Base-by-base conservation (phyloP, 2,797 vertebrate genomes). In the Lagocephalus sceleratus region DNA sequence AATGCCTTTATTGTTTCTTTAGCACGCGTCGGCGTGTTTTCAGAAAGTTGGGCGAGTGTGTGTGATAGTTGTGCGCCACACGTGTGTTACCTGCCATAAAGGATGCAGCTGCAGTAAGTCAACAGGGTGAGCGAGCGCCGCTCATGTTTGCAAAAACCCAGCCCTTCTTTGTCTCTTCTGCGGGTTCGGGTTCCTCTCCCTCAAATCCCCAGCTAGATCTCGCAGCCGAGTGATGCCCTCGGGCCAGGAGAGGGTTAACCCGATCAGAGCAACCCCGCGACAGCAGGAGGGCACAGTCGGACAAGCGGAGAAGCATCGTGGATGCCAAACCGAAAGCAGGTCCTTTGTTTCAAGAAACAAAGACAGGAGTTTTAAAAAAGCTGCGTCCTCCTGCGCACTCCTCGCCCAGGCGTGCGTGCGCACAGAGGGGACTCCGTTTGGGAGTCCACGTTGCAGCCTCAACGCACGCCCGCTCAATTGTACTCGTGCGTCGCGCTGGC, bases 21-120 rank as follows among this genome's bases (percentile, higher is more conserved):
- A 35, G 23, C 23, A 25, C 23, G 23, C 7, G 23, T 41, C 35
- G 11, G 63, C 1, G 43, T 47, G 5, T 29, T 32, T 47, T 53
- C 25, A 23, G 20, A 47, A 19, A 41, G 9, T 46, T 60, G 47
- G 20, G 51, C 53, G 65, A 60, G 49, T 42, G 50, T 50, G 50
- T 57, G 55, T 58, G 45, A 65, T 25, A 56, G 48, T 63, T 42
- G 5, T 21, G 14, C 39, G 25, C 47, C n/a, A 46, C 9, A 14
- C 40, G 47, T 22, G 35, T 74, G 69, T 66, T 72, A 78, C 66
- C 63, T 73, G 63, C 73, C 54, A 61, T 68, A 88, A 82, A 88
- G 86, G 88, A 88, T 70, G 82, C 88, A 90, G 85, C 85, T 90
- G 87, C 71, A 68, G 63, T 50, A 35, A 68, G 66, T 74, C 70